phyloP scores from a whole-genome alignment of 2,888 invertebrate species.

The Drepanosiphum platanoidis region DNA sequence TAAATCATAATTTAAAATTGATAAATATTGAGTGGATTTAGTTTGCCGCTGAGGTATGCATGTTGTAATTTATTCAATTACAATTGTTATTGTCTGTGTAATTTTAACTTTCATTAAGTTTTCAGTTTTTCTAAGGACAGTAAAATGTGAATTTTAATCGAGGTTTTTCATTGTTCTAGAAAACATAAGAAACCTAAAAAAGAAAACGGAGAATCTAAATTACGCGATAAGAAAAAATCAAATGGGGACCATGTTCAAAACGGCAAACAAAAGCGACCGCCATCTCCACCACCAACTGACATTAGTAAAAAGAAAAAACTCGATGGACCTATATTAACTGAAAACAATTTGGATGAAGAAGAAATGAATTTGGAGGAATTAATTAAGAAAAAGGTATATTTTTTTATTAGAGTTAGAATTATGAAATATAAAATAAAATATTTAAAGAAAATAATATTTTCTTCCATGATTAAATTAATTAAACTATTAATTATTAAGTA shows the following conservation, averaged over 20 bases:
- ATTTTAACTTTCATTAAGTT: neutral
- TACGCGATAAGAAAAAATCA: conserved; percentile 51
- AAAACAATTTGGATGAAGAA: conserved; percentile 71
- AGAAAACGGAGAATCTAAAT: conserved; percentile 53
- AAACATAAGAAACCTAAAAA: conserved; percentile 55
- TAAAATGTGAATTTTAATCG: neutral
- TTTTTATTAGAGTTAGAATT: neutral
- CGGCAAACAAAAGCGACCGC: conserved; percentile 58
- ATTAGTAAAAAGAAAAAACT: conserved; percentile 46
- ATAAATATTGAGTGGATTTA: neutral
- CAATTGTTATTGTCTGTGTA: neutral
- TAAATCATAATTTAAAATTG: neutral
- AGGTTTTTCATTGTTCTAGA: conserved; percentile 14
- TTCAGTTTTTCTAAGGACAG: neutral
- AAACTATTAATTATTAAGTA: no score
- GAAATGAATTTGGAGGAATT: conserved; percentile 88
- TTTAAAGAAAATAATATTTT: no score
- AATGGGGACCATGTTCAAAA: conserved; percentile 51
- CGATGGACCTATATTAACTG: conserved; percentile 6
- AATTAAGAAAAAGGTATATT: conserved; percentile 84
- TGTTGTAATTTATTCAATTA: neutral
- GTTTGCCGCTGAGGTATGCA: neutral
- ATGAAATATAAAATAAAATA: no score
- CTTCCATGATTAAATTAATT: no score
- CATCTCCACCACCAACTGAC: conserved; percentile 39